Evolutionary conservation across 1,140 invertebrate species (phyloP).

Genomic region (Rhyzopertha dominica): DNA sequence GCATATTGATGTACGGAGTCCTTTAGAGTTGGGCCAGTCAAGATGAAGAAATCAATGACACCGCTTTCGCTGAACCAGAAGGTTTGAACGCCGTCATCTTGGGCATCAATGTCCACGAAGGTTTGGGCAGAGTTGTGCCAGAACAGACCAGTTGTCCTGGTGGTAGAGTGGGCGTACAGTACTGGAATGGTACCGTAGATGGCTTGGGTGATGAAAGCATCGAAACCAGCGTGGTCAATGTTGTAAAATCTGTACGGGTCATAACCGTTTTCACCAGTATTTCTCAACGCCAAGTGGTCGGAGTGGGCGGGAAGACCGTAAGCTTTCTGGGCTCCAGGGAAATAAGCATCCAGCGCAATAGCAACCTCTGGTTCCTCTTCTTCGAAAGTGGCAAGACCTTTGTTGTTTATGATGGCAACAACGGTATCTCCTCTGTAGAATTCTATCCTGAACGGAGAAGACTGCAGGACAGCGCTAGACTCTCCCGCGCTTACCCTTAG

Average conservation of each 20-base stretch:
- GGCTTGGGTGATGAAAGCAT: constrained; percentile 86
- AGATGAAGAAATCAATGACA: constrained; percentile 83
- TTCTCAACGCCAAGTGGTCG: constrained; percentile 77
- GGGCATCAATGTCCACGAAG: constrained; percentile 87
- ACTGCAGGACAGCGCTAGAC: too few relatives aligned
- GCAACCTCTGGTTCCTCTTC: constrained; percentile 7
- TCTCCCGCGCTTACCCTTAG: too few relatives aligned
- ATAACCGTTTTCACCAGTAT: constrained; percentile 60
- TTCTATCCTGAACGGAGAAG: too few relatives aligned
- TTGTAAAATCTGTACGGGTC: constrained; percentile 96
- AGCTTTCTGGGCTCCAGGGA: constrained; percentile 61
- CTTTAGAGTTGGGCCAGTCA: constrained; percentile 77
- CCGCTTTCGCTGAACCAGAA: constrained; percentile 90
- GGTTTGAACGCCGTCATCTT: constrained; percentile 58
- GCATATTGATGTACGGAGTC: constrained; percentile 86
- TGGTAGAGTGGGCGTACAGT: constrained; percentile 79
- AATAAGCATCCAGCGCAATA: constrained; percentile 68
- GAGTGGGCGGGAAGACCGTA: constrained; percentile 93
- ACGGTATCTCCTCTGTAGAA: too few relatives aligned
- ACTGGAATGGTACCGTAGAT: constrained; percentile 92
- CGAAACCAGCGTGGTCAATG: constrained; percentile 96
- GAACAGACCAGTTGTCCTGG: constrained; percentile 80
- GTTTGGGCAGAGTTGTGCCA: constrained; percentile 98
- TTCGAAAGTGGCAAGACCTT: constrained; percentile 12
- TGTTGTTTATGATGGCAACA: too few relatives aligned